Conservation (phyloP, 2,797 vertebrate species). For the Knipowitschia caucasica region DNA sequence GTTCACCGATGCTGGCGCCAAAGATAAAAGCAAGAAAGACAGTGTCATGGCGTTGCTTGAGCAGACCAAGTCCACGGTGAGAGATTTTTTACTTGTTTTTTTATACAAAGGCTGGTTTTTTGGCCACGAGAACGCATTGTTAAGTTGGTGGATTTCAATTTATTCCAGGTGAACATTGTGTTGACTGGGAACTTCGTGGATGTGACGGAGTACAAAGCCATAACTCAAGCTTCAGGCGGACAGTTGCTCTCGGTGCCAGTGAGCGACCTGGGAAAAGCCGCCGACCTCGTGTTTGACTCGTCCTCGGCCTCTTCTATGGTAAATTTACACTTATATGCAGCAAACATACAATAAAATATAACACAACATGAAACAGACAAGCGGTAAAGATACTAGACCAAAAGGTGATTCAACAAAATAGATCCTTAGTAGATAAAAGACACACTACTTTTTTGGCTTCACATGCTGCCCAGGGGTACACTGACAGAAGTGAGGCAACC, state of each 20-base stretch:
- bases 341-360: no score
- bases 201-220: neutral
- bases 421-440: no score
- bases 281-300: neutral
- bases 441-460: no score
- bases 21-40: constrained; percentile 50
- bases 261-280: neutral
- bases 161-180: neutral
- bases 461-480: no score
- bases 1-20: constrained; percentile 66
- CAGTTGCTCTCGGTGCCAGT: neutral
- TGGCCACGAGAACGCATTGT: no score
- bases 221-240: neutral
- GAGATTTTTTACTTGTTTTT: neutral
- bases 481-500: no score
- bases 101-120: neutral
- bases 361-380: no score
- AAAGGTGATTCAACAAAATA: no score
- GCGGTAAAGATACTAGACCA: no score
- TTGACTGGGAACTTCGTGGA: neutral
- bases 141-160: neutral
- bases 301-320: neutral
- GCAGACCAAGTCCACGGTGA: constrained; percentile 57
- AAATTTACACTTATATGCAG: no score
- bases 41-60: constrained; percentile 60